Evolutionary conservation across 2,113 vertebrate genomes (phyloP), one percentile per base, ranked within the genome.

Genomic region (Platichthys flesus): DNA sequence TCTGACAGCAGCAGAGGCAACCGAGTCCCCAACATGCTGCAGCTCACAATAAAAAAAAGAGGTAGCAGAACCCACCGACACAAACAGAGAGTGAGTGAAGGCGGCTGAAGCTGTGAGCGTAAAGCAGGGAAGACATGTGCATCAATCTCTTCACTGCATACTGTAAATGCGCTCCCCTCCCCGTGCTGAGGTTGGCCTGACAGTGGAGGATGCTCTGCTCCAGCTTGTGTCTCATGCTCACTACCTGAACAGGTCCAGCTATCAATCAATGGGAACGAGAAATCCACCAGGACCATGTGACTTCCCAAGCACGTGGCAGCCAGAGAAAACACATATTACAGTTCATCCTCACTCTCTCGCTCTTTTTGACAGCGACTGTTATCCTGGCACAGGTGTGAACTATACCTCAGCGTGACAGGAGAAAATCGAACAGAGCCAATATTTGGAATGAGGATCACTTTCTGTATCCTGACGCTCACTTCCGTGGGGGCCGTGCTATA

Each of bases 1-100:
- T 61, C 75, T 88, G 87, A 88, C 85, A 86, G 86, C 37, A 57
- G 61, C 68, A 28, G 79, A 84, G 60, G 77, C 66, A 63, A 51
- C 62, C 3, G 64, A 73, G 74, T 64, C 74, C 75, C 82, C 69
- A 64, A 64, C 20, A 40, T 15, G 15, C 49, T 13, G 52, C 58
- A 71, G 52, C 64, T 56, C 16, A 54, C 57, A 47, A 55, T 61
- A n/a, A 23, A 61, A 28, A 28, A 57, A 21, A 35, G 54, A 63
- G 40, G 1, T 35, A 78, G 59, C 23, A 12, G 40, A 57, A 63
- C 42, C 49, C 35, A 8, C n/a, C 69, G 71, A 79, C 66, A 68
- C 58, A 65, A 76, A 77, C 54, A 66, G 55, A n/a, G 59, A 66
- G 63, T 61, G 56, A 57, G 56, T 57, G 65, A 77, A 78, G 71